Conservation (phyloP, 53 echinoderm and acorn worm species). For the Apostichopus leukothele region DNA sequence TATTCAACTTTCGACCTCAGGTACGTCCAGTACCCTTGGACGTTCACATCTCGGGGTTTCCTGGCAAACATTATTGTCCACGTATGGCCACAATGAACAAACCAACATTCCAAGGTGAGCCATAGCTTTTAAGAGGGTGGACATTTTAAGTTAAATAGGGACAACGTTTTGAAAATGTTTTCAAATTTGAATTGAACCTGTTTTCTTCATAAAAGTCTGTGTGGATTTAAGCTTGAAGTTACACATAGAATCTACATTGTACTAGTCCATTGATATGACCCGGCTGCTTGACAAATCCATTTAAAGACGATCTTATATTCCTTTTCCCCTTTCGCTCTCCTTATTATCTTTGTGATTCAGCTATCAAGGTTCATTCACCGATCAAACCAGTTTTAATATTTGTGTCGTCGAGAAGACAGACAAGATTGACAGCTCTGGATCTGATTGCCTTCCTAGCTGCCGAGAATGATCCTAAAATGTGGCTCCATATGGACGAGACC, state of each 20-base stretch:
- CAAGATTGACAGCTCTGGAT: constrained; percentile 90
- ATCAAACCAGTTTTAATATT: constrained; percentile 88
- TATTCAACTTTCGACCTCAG: constrained; percentile 95
- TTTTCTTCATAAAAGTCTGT: too few species aligned
- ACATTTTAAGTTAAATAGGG: background rate
- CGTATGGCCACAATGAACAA: constrained; percentile 99
- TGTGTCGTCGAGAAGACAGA: constrained; percentile 95
- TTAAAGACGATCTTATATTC: too few species aligned
- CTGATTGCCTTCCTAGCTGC: constrained; percentile 92
- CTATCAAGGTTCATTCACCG: constrained; percentile 93
- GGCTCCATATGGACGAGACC: constrained; percentile 86
- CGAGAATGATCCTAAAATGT: constrained; percentile 93
- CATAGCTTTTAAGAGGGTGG: background rate
- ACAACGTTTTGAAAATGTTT: background rate
- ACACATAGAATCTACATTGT: too few species aligned
- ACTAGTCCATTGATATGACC: too few species aligned
- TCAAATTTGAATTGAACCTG: too few species aligned
- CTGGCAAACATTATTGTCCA: constrained; percentile 99
- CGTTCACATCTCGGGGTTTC: constrained; percentile 94
- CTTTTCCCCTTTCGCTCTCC: too few species aligned
- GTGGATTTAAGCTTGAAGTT: too few species aligned
- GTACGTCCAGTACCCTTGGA: constrained; percentile 95
- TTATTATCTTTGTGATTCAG: constrained; percentile 42
- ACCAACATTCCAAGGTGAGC: constrained; percentile 88
- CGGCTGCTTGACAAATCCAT: too few species aligned